A percentile compares a stretch with the other conserved stretches of the same genome.
Conservation (phyloP, 2,888 invertebrate genomes). For the Agelastica alni region DNA sequence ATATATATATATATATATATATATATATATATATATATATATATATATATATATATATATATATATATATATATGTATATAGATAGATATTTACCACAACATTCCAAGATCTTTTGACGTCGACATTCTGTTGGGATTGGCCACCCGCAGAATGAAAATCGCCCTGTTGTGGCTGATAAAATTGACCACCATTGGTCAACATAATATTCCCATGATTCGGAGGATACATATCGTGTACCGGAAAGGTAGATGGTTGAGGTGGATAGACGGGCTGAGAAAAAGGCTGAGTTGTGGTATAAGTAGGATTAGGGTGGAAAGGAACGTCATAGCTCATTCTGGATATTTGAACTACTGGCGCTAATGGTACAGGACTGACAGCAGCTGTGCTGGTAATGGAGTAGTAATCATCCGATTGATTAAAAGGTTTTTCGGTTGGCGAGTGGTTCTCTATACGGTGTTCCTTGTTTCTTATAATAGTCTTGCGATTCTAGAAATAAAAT, state of each 20-base stretch:
- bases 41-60: too few species aligned
- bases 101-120: conserved; percentile 44
- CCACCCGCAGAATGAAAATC: conserved; percentile 30
- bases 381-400: conserved; percentile 46
- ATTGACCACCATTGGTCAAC: conserved; percentile 48
- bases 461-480: conserved; percentile 56
- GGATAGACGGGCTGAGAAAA: conserved; percentile 29
- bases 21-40: too few species aligned
- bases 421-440: conserved; percentile 50
- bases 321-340: conserved; percentile 51
- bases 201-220: conserved; percentile 38
- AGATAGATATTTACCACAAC: conserved; percentile 42
- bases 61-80: too few species aligned
- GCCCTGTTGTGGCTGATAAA: conserved; percentile 45
- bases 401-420: conserved; percentile 49
- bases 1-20: too few species aligned
- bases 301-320: conserved; percentile 44
- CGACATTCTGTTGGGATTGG: conserved; percentile 28
- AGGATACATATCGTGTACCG: conserved; percentile 39
- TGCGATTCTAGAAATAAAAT: conserved; percentile 55
- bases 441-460: conserved; percentile 50
- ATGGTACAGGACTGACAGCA: conserved; percentile 48
- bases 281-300: conserved; percentile 25
- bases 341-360: conserved; percentile 51
- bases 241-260: conserved; percentile 26